Percentiles rank a stretch among this genome's conserved stretches.
Conservation (phyloP, 2,797 vertebrate genomes). For the Gouania willdenowi region DNA sequence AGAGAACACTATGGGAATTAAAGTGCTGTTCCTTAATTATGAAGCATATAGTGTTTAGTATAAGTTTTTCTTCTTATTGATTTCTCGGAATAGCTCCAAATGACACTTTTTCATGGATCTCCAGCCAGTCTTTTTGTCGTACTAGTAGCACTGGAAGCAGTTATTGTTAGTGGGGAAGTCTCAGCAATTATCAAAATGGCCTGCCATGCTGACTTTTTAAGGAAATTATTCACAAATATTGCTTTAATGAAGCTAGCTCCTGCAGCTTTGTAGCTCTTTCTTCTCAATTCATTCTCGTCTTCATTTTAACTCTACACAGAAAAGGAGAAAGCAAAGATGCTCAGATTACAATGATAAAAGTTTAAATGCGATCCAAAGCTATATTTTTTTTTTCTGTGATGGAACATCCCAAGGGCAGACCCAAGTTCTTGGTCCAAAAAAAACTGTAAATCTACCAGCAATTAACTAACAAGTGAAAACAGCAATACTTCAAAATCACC, state of each 20-base stretch:
- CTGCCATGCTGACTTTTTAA: slow-evolving; percentile 56
- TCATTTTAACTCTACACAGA: slow-evolving; percentile 49
- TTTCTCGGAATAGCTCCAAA: too few relatives aligned
- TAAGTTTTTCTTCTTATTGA: slow-evolving; percentile 55
- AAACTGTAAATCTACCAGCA: too few relatives aligned
- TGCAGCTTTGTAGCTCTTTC: slow-evolving; percentile 35
- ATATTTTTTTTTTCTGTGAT: too few relatives aligned
- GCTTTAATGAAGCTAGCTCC: slow-evolving; percentile 60
- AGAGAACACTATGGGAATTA: slow-evolving; percentile 49
- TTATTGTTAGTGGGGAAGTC: slow-evolving; percentile 54
- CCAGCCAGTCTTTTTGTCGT: slow-evolving; percentile 28
- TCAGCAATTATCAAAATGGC: slow-evolving; percentile 65
- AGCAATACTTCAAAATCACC: too few relatives aligned
- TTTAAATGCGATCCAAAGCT: too few relatives aligned
- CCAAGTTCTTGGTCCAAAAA: too few relatives aligned
- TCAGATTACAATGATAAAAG: slow-evolving; percentile 32
- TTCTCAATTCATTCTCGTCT: slow-evolving; percentile 24
- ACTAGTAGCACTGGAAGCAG: slow-evolving; percentile 39
- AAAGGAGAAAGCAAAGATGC: slow-evolving; percentile 19
- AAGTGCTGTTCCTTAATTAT: slow-evolving; percentile 64
- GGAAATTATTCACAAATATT: slow-evolving; percentile 62
- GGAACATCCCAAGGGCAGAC: too few relatives aligned
- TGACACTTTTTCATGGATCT: slow-evolving; percentile 54
- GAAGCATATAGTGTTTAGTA: slow-evolving; percentile 49
- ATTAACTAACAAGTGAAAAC: too few relatives aligned